Evolutionary conservation across 2,113 vertebrate species (phyloP).

Genomic region (Irena cyanogastra): DNA sequence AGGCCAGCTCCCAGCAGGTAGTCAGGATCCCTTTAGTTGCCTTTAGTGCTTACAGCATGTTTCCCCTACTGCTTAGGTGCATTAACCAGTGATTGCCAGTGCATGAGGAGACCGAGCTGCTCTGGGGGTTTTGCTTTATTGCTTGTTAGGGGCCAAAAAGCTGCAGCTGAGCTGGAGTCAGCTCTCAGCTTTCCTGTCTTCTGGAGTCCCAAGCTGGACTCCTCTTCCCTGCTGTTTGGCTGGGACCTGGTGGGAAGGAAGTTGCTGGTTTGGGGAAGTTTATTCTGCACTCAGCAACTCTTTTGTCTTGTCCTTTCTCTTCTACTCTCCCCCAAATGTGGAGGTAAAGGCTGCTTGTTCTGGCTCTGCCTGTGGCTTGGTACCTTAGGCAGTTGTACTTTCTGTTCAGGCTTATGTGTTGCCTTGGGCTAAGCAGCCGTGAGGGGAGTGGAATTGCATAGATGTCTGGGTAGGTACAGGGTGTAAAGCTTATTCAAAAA

Average conservation of each 20-base stretch:
- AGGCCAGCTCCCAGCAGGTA: not conserved
- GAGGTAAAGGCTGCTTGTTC: not conserved
- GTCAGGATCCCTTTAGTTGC: not conserved
- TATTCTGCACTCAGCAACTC: not conserved
- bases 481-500: not conserved
- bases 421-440: not conserved
- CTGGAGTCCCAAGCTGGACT: rapidly evolving
- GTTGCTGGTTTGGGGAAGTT: not conserved
- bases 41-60: not conserved
- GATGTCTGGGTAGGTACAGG: not conserved
- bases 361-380: not conserved
- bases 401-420: not conserved
- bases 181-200: not conserved
- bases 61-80: not conserved
- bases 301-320: not conserved
- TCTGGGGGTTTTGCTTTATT: not conserved
- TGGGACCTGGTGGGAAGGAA: not conserved
- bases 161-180: not conserved
- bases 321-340: not conserved
- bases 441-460: not conserved
- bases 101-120: not conserved
- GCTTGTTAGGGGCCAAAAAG: not conserved
- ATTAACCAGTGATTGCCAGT: not conserved
- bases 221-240: not conserved
- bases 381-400: not conserved